Conservation (phyloP, 2,113 vertebrate species). For the Tychaedon coryphoeus region DNA sequence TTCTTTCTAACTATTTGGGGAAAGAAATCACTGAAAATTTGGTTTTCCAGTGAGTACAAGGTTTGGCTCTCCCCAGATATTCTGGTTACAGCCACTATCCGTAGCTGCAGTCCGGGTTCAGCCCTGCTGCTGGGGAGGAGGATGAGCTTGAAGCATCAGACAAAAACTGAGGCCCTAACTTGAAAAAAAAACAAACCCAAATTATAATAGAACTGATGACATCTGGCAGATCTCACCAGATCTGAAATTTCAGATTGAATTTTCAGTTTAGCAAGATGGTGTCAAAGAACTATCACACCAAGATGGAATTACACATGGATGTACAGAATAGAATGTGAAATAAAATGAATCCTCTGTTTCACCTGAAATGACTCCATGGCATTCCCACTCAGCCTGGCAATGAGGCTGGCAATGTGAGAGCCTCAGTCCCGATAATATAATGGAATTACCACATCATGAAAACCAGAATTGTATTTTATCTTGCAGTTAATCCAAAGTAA, state of each 20-base stretch:
- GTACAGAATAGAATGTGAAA: not conserved
- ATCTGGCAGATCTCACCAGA: not conserved
- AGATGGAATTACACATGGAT: not conserved
- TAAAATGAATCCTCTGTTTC: not conserved
- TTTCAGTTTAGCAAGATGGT: not conserved
- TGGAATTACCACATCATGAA: not conserved
- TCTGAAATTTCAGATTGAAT: not conserved
- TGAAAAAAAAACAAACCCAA: not conserved
- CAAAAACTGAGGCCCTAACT: not conserved
- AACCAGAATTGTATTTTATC: not conserved
- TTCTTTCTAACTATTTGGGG: not conserved
- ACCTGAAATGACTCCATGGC: not conserved
- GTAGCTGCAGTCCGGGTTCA: rapidly evolving
- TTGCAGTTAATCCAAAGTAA: not conserved
- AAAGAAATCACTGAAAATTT: not conserved
- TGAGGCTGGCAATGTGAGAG: not conserved
- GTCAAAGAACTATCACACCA: not conserved
- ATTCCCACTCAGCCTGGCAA: not conserved
- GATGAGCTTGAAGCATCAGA: not conserved
- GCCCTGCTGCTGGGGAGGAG: not conserved
- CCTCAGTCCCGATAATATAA: not conserved
- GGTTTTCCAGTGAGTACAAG: not conserved
- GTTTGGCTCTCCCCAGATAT: not conserved
- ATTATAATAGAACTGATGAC: not conserved
- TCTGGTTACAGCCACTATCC: not conserved